Evolutionary conservation across 2,113 vertebrate species (phyloP), one percentile per base, ranked within the genome.

Genomic region (Cynocephalus volans): DNA sequence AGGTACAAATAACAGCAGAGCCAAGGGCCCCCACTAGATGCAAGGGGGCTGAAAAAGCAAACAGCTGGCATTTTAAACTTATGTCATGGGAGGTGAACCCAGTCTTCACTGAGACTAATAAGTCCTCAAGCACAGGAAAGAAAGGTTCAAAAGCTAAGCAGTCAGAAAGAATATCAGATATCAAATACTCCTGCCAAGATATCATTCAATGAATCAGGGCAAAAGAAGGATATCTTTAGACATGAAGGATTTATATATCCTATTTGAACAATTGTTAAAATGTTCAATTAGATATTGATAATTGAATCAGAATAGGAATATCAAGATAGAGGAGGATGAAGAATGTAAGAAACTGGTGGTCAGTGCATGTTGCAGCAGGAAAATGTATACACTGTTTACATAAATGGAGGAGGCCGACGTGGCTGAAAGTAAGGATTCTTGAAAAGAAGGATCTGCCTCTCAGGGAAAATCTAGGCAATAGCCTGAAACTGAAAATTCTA

Each of bases 151-250:
- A 56, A 90, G 18, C 19, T 26, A 79, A 23, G 19, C 54, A 12
- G 3, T 81, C 12, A 28, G 62, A 77, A 86, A 64, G 92, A 58
- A 64, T 56, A 41, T 83, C 54, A 60, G 33, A 18, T 64, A 72
- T 33, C 24, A 81, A 18, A 69, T 92, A 50, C 72, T 88, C 15
- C 52, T 54, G 24, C 26, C 69, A 65, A 36, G 65, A 19, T 86
- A 58, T 19, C 60, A 75, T 36, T 83, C 64, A 72, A 7, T 94
- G 72, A 89, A 52, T 81, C 72, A 28, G 41, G 17, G 31, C 31
- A 41, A 67, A 82, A 72, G 58, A 69, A 72, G 50, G 41, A 13
- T 83, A 11, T 72, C 86, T 92, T 86, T 52, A 96, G 67, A 77
- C 52, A 1, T 58, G 48, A 95, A 80, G 45, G 64, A 28, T 84